Evolutionary conservation across 2,888 invertebrate genomes (phyloP).

Genomic region (Axea sp.): DNA sequence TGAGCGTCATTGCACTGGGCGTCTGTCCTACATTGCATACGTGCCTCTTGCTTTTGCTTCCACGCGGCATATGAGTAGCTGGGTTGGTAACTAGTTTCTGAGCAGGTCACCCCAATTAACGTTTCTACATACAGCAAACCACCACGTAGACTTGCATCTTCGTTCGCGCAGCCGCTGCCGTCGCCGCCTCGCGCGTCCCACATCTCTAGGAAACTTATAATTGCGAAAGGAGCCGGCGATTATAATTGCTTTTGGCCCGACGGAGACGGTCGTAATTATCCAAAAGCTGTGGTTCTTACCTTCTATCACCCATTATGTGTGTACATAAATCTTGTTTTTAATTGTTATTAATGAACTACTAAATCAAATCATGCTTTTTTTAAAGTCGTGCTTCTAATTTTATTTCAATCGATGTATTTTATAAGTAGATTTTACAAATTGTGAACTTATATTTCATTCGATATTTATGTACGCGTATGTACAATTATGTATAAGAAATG

Average conservation of each 20-base stretch:
- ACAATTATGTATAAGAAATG: no score
- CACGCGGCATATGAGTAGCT: conserved; percentile 73
- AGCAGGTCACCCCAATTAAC: conserved; percentile 80
- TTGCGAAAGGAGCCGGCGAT: conserved; percentile 79
- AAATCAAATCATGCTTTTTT: conserved; percentile 12
- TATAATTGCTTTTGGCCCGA: conserved; percentile 77
- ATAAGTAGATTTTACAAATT: no score
- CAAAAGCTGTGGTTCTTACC: conserved; percentile 70
- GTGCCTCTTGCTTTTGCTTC: conserved; percentile 44
- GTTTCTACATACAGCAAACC: conserved; percentile 76
- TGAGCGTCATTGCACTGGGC: conserved; percentile 30
- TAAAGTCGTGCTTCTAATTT: not conserved
- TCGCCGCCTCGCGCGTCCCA: conserved; percentile 64
- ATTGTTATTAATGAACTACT: conserved; percentile 37
- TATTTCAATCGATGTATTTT: not conserved
- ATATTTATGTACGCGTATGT: no score
- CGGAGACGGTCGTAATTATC: conserved; percentile 77
- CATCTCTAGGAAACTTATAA: conserved; percentile 79
- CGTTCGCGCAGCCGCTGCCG: conserved; percentile 60
- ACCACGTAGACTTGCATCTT: conserved; percentile 62
- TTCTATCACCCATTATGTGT: conserved; percentile 41
- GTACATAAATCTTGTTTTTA: conserved; percentile 40
- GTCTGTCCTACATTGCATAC: conserved; percentile 54
- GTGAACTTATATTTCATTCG: no score
- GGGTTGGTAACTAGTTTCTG: conserved; percentile 78